Evolutionary conservation across 1,140 invertebrate genomes (phyloP), one percentile per base, ranked within the genome.

Genomic region (Bombus superbus): DNA sequence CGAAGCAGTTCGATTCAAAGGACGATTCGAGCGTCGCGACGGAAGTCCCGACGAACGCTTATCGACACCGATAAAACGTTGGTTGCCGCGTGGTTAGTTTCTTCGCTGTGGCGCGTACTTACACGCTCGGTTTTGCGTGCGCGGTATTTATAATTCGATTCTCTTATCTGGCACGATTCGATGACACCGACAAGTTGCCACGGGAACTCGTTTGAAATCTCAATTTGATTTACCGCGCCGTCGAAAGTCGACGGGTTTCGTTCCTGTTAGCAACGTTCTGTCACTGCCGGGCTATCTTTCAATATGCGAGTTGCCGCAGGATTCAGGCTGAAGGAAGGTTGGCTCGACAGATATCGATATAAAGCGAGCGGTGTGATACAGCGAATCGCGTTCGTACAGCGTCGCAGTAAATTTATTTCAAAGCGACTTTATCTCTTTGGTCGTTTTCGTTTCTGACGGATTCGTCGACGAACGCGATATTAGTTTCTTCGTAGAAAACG

Each of bases 141-240:
- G 25, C 32, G 38, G 77, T 80, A 85, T 85, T 85, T 85, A 85
- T 85, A 85, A 80, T 80, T 85, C 83, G 72, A 80, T 85, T 77
- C 83, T 80, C 77, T 85, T 85, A 80, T 85, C 83, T 77, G 32
- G 22, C 81, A 35, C 35, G 83, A 85, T 80, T 85, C 83, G 77
- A 85, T 80, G 83, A 80, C 77, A 80, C 53, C 42, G 83, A 85
- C 83, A 85, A 79, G 83, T 59, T 85, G 76, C 68, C 83, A 80
- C 72, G 72, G 40, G 2, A 1, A 22, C 47, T 28, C n/a, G 47
- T 28, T 72, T 80, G 83, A 85, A 85, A 80, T 80, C 83, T 85
- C 83, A 85, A 85, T 85, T 85, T 85, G 83, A 80, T 85, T 85
- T 80, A 84, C 62, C 4, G 53, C 53, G 8, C 47, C 74, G 74